A percentile compares a stretch with the other conserved stretches of the same genome.
These are phyloP conservation scores for Formica aserva DNA, from an alignment of 2,888 invertebrate species.

Conservation along the genomic window DNA sequence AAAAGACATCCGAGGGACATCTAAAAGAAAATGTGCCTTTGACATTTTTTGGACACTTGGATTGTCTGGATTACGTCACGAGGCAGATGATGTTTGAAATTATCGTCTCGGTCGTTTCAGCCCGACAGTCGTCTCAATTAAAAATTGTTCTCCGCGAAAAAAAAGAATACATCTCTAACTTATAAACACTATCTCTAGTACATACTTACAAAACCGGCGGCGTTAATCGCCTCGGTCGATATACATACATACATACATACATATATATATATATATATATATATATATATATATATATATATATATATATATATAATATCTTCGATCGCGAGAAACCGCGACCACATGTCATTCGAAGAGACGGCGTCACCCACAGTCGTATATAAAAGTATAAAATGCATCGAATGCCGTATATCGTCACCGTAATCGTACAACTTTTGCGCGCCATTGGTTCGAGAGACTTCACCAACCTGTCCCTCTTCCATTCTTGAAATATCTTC, in stretches of 20 bases:
- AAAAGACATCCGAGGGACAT: neutral
- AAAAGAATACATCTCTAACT: constrained; percentile 75
- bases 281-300: too few relatives aligned
- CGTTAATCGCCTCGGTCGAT: constrained; percentile 62
- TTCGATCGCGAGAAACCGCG: constrained; percentile 69
- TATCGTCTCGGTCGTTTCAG: constrained; percentile 14
- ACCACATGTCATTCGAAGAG: constrained; percentile 74
- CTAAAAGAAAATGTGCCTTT: neutral
- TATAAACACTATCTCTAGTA: constrained; percentile 78
- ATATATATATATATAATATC: constrained; percentile 16
- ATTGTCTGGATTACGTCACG: neutral
- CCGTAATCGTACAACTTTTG: constrained; percentile 1
- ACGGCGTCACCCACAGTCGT: constrained; percentile 72
- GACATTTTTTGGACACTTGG: neutral
- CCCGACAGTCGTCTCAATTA: constrained; percentile 19
- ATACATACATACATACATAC: constrained; percentile 36
- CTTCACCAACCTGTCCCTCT: constrained; percentile 7
- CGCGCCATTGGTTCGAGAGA: constrained; percentile 31
- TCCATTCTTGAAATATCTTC: constrained; percentile 29
- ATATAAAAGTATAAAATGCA: constrained; percentile 86
- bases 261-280: neutral
- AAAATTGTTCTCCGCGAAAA: constrained; percentile 50
- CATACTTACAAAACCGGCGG: constrained; percentile 68
- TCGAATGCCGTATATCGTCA: constrained; percentile 63
- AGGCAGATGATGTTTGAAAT: constrained; percentile 19